Base-by-base conservation (phyloP, 2,113 vertebrate species). In the Antigone vipio region DNA sequence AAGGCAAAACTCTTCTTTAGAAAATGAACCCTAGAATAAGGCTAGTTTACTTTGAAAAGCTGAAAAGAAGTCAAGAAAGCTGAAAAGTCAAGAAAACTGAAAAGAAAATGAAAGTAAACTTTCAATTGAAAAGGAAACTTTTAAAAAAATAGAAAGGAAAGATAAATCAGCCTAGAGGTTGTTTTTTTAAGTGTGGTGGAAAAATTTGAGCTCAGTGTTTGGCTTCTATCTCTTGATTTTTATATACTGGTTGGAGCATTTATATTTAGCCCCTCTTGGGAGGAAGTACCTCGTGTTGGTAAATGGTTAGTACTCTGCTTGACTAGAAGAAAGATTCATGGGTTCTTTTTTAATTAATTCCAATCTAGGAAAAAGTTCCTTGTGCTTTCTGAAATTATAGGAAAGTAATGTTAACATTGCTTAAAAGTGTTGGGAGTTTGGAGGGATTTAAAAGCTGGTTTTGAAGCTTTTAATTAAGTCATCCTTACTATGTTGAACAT, bases 271-370 rank as follows among this genome's bases (percentile, higher is more conserved):
- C 22, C 15, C 86, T 84, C 83, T 67, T 74, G 96, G 86, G 86
- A 96, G 89, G 93, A 96, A 97, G 85, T 94, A 84, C 56, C 79
- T 94, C 55, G 32, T 75, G 92, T 92, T 93, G 76, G 92, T 94
- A 88, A 88, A 92, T 64, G 52, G 68, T 95, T 75, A 94, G 72
- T 78, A 40, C n/a, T 91, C 52, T 55, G 15, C 45, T 90, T 95
- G 72, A 87, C 76, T 91, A 53, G 76, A 55, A 60, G 83, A 91
- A 92, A 89, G 60, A 88, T 82, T 89, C 35, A 42, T 85, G n/a
- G 55, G 18, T 67, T 77, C 29, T 75, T 53, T 87, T 91, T 76
- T 47, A 91, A 94, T 94, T 91, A 92, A 88, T 78, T 94, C 44
- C n/a, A 77, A 67, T 69, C 62, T 14, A 82, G 52, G 67, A 81